A percentile compares a stretch with the other conserved stretches of the same genome.
phyloP scores from a whole-genome alignment of 2,888 invertebrate genomes.

The Rhingia campestris region DNA sequence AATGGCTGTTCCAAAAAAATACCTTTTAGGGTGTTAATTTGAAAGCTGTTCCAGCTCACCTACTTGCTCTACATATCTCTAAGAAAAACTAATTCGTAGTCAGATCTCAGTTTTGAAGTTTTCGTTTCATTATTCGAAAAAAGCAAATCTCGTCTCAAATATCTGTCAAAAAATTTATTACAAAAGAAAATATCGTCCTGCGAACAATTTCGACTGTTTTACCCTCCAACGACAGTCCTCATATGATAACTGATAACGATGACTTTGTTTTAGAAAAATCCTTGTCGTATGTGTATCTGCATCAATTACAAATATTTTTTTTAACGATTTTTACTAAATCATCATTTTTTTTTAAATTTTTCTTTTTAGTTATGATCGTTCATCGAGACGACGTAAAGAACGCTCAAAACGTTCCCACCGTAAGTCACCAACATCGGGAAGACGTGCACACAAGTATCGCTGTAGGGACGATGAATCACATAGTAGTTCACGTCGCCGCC shows the following conservation, averaged over 20 bases:
- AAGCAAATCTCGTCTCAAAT: too few species aligned
- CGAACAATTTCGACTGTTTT: too few species aligned
- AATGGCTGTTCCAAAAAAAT: too few species aligned
- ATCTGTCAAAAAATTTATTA: too few species aligned
- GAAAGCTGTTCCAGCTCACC: too few species aligned
- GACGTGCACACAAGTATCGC: slow-evolving; percentile 87
- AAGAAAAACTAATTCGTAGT: too few species aligned
- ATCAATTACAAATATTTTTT: neutral
- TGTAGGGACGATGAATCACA: slow-evolving; percentile 82
- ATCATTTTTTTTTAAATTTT: slow-evolving; percentile 16
- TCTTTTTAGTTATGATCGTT: slow-evolving; percentile 84
- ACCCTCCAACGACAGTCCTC: too few species aligned
- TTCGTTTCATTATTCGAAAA: too few species aligned
- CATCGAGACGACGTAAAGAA: slow-evolving; percentile 90
- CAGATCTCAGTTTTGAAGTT: too few species aligned
- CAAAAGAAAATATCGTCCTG: too few species aligned
- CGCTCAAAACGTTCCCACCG: slow-evolving; percentile 93
- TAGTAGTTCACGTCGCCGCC: slow-evolving; percentile 81
- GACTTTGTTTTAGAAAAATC: slow-evolving; percentile 51
- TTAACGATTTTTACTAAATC: neutral
- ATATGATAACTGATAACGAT: neutral
- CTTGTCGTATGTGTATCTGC: slow-evolving; percentile 38
- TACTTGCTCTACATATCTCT: too few species aligned
- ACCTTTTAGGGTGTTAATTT: too few species aligned
- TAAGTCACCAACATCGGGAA: slow-evolving; percentile 90